phyloP scores from a whole-genome alignment of 2,888 invertebrate genomes.

The Mesorhabditis sp. region DNA sequence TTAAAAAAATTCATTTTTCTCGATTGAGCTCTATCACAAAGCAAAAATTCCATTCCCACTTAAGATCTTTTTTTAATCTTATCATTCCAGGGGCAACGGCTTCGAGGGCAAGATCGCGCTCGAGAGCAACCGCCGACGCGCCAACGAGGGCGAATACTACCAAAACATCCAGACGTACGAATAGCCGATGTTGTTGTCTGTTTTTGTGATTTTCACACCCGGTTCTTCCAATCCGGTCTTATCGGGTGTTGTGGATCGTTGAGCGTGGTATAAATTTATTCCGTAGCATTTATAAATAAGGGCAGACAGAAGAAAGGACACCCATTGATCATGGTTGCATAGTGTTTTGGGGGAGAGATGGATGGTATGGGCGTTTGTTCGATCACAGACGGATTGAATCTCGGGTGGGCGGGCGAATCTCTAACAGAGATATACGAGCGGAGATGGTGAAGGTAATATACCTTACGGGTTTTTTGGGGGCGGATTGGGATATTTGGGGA shows the following conservation, averaged over 20 bases:
- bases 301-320: too few species aligned
- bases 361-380: not conserved
- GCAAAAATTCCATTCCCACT: too few species aligned
- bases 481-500: not conserved
- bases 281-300: too few species aligned
- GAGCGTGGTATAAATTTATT: too few species aligned
- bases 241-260: too few species aligned
- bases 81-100: constrained; percentile 67
- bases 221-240: too few species aligned
- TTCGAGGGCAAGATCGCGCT: constrained; percentile 77
- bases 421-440: not conserved
- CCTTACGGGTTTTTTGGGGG: not conserved
- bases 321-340: too few species aligned
- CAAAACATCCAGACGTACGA: constrained; percentile 32
- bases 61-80: constrained; percentile 6
- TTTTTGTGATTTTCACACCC: not conserved
- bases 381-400: constrained; percentile 1
- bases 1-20: not conserved
- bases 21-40: not conserved
- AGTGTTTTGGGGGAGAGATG: too few species aligned
- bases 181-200: constrained; percentile 10
- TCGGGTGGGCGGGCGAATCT: not conserved
- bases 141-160: constrained; percentile 44
- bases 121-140: constrained; percentile 33
- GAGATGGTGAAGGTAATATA: constrained; percentile 2